Base-by-base conservation (phyloP, 1,140 invertebrate genomes). In the Trichonephila inaurata region DNA sequence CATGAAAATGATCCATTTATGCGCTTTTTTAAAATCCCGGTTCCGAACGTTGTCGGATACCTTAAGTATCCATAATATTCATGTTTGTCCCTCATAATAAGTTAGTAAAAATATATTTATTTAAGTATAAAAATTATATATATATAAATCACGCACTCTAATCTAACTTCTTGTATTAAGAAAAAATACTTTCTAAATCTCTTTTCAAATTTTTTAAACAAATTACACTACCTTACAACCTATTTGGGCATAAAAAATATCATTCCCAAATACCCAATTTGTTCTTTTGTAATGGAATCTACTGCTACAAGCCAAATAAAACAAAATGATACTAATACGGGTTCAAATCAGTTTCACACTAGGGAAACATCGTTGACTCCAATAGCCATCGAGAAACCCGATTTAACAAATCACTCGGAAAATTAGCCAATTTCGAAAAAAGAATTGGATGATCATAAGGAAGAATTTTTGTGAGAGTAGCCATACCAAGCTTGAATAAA, bases 351-450 rank as follows among this genome's bases (percentile, higher is more conserved):
- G 28, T 33, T 40, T 77, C 28, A 40, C 28, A 77, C 72, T 28
- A 77, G 18, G 33, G 18, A 77, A 77, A 24, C 18, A 77, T 77
- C 72, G 33, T 33, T 77, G 72, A 77, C 72, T 77, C 28, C 28
- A 16, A 6, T 16, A 18, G 24, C 33, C 2, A 18, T 18, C 18
- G 24, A 6, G 33, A 77, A 77, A 77, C 18, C 33, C 33, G 28
- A 77, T 77, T 77, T 77, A 77, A 77, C 24, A 77, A 40, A 77
- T 77, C 72, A 77, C 72, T 14, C 72, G 72, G 28, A 77, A 77
- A 77, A 77, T 77, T 40, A 77, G 24, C 72, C 72, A 40, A 77
- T 77, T 77, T 77, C 4, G 24, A 18, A 19, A 16, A 19, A 16
- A 40, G 28, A 77, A 77, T 33, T 19, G 28, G 72, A 18, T 33